Percentiles rank a stretch among this genome's conserved stretches.
Conservation (phyloP, 2,113 vertebrate species). For the Gallinago jamesoni region DNA sequence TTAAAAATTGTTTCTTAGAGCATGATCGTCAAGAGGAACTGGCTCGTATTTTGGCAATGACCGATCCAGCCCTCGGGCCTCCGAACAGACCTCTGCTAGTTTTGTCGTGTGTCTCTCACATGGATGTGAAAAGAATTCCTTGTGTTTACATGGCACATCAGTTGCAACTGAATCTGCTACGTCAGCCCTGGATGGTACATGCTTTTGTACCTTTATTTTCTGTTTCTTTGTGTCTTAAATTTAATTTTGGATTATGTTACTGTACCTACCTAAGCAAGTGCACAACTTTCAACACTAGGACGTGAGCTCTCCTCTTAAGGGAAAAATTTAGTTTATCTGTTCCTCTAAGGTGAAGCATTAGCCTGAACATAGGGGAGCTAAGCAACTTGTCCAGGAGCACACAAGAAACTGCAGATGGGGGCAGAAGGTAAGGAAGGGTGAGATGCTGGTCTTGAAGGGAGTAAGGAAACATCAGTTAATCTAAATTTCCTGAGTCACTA, state of each 20-base stretch:
- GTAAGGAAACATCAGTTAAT: neutral
- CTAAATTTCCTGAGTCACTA: neutral
- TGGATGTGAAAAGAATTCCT: conserved; percentile 70
- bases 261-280: neutral
- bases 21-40: conserved; percentile 78
- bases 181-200: conserved; percentile 90
- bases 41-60: conserved; percentile 84
- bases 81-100: conserved; percentile 84
- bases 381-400: neutral
- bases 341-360: neutral
- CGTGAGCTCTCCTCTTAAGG: neutral
- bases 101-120: conserved; percentile 85
- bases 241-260: neutral
- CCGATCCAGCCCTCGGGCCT: conserved; percentile 76
- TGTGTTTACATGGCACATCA: conserved; percentile 89
- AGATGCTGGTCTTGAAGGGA: neutral
- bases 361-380: neutral
- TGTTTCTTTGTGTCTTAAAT: neutral
- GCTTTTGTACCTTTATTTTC: neutral
- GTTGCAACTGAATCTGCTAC: conserved; percentile 78
- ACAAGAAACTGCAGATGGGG: neutral
- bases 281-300: neutral
- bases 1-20: conserved; percentile 58
- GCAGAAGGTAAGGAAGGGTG: neutral
- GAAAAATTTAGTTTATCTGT: neutral